Evolutionary conservation across 2,113 vertebrate genomes (phyloP).

Genomic region (Trachemys scripta): DNA sequence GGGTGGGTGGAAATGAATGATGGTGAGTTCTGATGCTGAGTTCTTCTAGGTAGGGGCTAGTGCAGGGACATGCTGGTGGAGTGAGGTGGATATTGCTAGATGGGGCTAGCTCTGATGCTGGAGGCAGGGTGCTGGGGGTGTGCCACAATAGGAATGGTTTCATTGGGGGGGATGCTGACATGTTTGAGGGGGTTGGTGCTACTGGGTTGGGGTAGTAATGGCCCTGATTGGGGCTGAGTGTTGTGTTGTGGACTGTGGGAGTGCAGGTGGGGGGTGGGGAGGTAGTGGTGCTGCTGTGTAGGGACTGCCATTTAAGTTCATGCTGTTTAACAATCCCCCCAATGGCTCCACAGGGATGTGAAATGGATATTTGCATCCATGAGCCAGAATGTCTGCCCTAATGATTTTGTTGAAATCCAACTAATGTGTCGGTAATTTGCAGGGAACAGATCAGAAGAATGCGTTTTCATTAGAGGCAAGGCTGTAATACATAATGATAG

Average conservation of each 20-base stretch:
- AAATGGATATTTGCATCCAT: background rate
- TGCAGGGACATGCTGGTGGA: background rate
- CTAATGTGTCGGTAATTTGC: background rate
- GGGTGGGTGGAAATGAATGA: background rate
- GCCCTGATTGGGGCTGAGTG: background rate
- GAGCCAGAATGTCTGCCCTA: background rate
- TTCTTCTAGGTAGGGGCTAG: background rate
- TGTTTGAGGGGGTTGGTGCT: background rate
- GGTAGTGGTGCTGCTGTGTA: background rate
- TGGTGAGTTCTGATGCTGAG: background rate
- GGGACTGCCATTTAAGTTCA: background rate
- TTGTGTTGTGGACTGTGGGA: background rate
- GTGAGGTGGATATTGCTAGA: background rate
- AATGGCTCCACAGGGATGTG: background rate
- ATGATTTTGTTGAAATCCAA: background rate
- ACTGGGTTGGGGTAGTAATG: background rate
- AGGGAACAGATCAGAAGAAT: background rate
- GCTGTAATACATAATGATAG: background rate
- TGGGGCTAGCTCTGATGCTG: background rate
- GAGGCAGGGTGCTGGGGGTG: background rate
- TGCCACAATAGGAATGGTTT: background rate
- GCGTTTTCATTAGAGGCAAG: background rate
- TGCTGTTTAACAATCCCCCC: background rate
- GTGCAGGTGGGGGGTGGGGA: fast-evolving
- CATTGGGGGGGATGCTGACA: background rate